Conservation (phyloP, 2,797 vertebrate genomes). For the Philypnodon macrostomus region DNA sequence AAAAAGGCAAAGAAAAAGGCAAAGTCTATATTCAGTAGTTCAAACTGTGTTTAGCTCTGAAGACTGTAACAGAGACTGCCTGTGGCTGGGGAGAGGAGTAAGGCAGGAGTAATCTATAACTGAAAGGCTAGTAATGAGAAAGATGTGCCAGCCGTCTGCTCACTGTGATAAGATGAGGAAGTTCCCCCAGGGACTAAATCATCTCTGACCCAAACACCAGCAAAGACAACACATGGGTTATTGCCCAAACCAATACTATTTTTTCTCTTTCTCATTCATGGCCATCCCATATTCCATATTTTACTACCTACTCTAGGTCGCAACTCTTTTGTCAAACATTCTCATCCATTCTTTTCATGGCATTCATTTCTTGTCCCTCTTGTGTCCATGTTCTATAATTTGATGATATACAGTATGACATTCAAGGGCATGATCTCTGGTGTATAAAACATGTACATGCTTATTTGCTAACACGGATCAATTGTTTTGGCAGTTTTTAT, state of each 20-base stretch:
- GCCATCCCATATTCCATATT: too few relatives aligned
- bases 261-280: conserved; percentile 37
- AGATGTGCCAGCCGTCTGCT: conserved; percentile 76
- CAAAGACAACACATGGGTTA: conserved; percentile 74
- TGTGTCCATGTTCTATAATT: too few relatives aligned
- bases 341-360: conserved; percentile 39
- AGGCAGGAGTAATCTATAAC: conserved; percentile 76
- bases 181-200: conserved; percentile 69
- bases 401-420: too few relatives aligned
- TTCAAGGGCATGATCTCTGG: too few relatives aligned
- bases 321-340: too few relatives aligned
- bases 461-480: too few relatives aligned
- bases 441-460: too few relatives aligned
- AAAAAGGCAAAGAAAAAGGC: conserved; percentile 60
- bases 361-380: conserved; percentile 30
- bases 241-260: conserved; percentile 54
- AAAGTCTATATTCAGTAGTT: conserved; percentile 71
- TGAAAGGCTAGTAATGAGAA: conserved; percentile 77
- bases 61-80: conserved; percentile 67
- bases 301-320: too few relatives aligned
- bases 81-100: conserved; percentile 63
- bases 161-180: conserved; percentile 76
- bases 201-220: conserved; percentile 74
- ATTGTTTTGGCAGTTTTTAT: too few relatives aligned
- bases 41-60: conserved; percentile 66